Conservation (phyloP, 2,113 vertebrate genomes). For the Apus apus region DNA sequence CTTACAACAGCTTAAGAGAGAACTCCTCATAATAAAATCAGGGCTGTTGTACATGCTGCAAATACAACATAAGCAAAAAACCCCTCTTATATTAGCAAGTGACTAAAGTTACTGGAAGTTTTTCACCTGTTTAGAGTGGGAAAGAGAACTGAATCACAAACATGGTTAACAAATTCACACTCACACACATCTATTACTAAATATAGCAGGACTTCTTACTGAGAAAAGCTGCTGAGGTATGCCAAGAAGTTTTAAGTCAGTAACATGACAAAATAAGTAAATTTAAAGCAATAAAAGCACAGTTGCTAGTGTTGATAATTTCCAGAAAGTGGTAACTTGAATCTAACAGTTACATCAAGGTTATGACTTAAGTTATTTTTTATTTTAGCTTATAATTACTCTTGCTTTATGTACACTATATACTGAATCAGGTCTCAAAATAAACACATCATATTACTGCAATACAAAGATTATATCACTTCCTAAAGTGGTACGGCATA, state of each 20-base stretch:
- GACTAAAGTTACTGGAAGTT: background rate
- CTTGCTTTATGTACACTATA: background rate
- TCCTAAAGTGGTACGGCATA: conserved; percentile 49
- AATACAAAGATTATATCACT: conserved; percentile 44
- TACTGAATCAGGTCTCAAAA: background rate
- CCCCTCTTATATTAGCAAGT: background rate
- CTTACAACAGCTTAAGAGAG: background rate
- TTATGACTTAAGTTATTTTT: background rate
- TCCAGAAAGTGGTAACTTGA: background rate
- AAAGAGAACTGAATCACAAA: conserved; percentile 48
- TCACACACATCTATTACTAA: conserved; percentile 67
- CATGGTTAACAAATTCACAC: conserved; percentile 50
- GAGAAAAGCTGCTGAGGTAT: conserved; percentile 50
- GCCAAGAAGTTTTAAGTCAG: conserved; percentile 50
- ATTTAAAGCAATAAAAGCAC: background rate
- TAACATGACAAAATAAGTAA: conserved; percentile 11
- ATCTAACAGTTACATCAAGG: background rate
- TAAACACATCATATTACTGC: conserved; percentile 19
- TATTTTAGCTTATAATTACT: background rate
- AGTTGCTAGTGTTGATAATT: background rate
- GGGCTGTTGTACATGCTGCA: background rate
- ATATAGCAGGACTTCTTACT: conserved; percentile 68
- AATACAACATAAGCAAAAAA: background rate
- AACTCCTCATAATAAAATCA: background rate
- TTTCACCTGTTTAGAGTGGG: conserved; percentile 25